Conservation (phyloP, 1,140 invertebrate genomes). For the Pseudomyrmex gracilis region DNA sequence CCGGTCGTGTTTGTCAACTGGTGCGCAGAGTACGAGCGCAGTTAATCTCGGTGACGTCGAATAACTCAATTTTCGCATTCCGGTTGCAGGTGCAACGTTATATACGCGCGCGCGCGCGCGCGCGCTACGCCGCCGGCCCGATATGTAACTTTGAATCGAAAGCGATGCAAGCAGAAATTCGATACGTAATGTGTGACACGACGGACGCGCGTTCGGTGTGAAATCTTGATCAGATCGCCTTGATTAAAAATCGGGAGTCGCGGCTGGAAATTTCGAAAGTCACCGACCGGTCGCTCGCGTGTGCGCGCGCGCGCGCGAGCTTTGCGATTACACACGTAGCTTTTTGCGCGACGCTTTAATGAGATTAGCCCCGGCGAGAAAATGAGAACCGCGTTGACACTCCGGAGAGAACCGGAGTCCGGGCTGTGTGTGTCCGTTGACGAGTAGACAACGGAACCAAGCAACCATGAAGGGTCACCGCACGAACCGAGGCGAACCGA, state of each 20-base stretch:
- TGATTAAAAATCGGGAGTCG: slow-evolving; percentile 52
- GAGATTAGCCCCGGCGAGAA: slow-evolving; percentile 64
- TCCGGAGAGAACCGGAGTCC: slow-evolving; percentile 63
- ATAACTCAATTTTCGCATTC: slow-evolving; percentile 69
- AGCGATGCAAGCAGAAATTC: slow-evolving; percentile 30
- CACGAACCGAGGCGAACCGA: slow-evolving; percentile 79
- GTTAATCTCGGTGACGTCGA: slow-evolving; percentile 72
- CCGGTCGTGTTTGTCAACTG: slow-evolving; percentile 70
- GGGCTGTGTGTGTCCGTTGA: slow-evolving; percentile 79
- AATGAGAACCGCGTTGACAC: slow-evolving; percentile 84
- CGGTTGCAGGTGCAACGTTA: slow-evolving; percentile 43
- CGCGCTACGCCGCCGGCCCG: slow-evolving; percentile 31
- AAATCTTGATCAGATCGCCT: slow-evolving; percentile 55
- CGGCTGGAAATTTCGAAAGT: slow-evolving; percentile 14
- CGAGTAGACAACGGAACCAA: slow-evolving; percentile 84
- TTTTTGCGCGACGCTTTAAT: slow-evolving; percentile 44
- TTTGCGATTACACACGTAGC: slow-evolving; percentile 8
- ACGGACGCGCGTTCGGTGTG: slow-evolving; percentile 12
- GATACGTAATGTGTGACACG: slow-evolving; percentile 36
- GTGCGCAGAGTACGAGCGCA: slow-evolving; percentile 64
- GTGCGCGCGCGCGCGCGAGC: neutral
- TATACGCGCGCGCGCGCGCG: slow-evolving; percentile 18
- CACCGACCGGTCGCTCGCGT: neutral
- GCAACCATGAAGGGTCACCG: slow-evolving; percentile 83
- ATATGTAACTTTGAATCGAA: slow-evolving; percentile 62